Evolutionary conservation across 2,888 invertebrate species (phyloP), one percentile per base, ranked within the genome.

Genomic region (Dromius quadrimaculatus): DNA sequence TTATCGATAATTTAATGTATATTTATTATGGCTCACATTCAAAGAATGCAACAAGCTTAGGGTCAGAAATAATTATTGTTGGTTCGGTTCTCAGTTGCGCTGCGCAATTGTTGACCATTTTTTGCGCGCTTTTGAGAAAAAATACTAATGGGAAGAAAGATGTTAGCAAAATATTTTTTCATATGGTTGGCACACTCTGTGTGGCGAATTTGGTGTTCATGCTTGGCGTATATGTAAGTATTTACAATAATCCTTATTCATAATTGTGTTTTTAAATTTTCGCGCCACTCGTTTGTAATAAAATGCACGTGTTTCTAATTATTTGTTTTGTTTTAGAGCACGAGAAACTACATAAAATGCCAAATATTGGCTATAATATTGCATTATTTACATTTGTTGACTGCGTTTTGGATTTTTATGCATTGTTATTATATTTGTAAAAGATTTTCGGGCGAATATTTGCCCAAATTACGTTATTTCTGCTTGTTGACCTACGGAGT

Each of bases 1-100:
- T 89, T 38, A 91, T 91, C 62, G 90, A 91, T 76, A 90, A 90
- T 76, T 87, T 91, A 50, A 90, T 90, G 79, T 91, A 90, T 77
- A 85, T 90, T 36, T 90, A 91, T 75, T 90, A 90, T 83, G 87
- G 84, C 79, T 87, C 81, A 78, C 86, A 79, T 80, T 84, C 74
- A 78, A 84, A 74, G 77, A 85, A 75, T 81, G 83, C 74, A 79
- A 86, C 79, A 81, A 86, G 85, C 81, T 86, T 81, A 81, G 85
- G 88, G 1, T 79, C 81, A 13, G 83, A 83, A 75, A 82, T 85
- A 64, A 81, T 84, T 50, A 82, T 85, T 38, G 81, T 84, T 32
- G 85, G 85, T 20, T 83, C 84, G 0, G 84, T 84, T 57, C 77
- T 85, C 65, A 85, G 84, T 69, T 82, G 84, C 72, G 83, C 84